Conservation (phyloP, 1,140 invertebrate genomes). For the Atta cephalotes region DNA sequence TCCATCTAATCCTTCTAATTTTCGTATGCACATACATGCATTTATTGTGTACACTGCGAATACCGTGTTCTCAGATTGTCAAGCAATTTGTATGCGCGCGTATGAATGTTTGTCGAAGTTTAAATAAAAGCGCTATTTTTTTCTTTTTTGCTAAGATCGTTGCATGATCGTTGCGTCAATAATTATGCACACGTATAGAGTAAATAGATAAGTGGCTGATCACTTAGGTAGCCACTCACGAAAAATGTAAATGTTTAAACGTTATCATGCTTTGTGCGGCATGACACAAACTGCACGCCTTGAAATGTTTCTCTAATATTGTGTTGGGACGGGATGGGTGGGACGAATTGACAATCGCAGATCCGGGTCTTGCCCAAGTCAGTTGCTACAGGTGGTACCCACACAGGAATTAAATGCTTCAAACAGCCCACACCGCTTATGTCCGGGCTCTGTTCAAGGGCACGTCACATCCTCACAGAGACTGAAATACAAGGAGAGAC, state of each 20-base stretch:
- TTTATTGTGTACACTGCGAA: constrained; percentile 16
- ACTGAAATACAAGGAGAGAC: constrained; percentile 87
- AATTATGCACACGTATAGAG: constrained; percentile 31
- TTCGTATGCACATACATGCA: constrained; percentile 26
- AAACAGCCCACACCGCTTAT: constrained; percentile 83
- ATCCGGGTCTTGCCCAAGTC: constrained; percentile 96
- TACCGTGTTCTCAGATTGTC: constrained; percentile 12
- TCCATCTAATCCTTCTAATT: constrained; percentile 1
- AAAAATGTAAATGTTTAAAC: constrained; percentile 16
- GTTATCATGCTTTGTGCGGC: constrained; percentile 46
- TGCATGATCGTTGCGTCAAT: constrained; percentile 42
- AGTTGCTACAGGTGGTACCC: constrained; percentile 89
- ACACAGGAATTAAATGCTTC: constrained; percentile 82
- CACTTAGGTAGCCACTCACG: background rate
- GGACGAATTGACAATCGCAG: constrained; percentile 86
- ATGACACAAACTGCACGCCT: constrained; percentile 65
- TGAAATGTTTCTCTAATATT: constrained; percentile 80
- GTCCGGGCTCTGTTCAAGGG: constrained; percentile 82
- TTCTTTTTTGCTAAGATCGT: constrained; percentile 30
- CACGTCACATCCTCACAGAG: constrained; percentile 85
- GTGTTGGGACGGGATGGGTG: constrained; percentile 71
- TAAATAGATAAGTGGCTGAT: constrained; percentile 14
- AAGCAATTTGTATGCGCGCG: constrained; percentile 43
- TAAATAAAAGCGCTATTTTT: background rate
- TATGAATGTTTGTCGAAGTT: constrained; percentile 45